These are phyloP conservation scores for Chaetodon trifascialis DNA, from an alignment of 2,113 vertebrate genomes.

Conservation along the genomic window DNA sequence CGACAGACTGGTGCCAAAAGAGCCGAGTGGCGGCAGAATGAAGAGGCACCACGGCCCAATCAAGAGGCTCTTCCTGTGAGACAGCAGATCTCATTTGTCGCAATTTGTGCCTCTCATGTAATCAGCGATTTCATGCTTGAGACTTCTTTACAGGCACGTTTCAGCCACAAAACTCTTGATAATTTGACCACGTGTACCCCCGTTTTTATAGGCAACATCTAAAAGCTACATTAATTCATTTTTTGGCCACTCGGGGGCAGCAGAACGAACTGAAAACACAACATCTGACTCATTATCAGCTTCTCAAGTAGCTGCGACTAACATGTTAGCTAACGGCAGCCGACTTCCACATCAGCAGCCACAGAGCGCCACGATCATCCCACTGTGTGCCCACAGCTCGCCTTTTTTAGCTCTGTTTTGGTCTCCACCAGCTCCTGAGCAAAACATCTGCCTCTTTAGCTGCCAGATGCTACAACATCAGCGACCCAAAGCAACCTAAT, in stretches of 20 bases:
- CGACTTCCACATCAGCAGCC: background rate
- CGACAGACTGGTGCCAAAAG: slow-evolving; percentile 19
- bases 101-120: background rate
- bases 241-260: background rate
- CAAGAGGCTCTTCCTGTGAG: slow-evolving; percentile 43
- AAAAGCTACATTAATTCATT: background rate
- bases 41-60: slow-evolving; percentile 50
- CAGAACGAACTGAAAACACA: background rate
- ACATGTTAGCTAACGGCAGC: background rate
- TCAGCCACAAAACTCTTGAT: background rate
- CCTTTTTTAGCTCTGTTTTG: too few relatives aligned
- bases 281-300: background rate
- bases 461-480: too few relatives aligned
- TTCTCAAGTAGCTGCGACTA: background rate
- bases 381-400: too few relatives aligned
- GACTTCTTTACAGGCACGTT: too few relatives aligned
- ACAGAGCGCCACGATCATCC: background rate
- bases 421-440: too few relatives aligned
- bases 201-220: background rate
- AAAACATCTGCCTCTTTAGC: too few relatives aligned
- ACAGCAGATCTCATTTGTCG: too few relatives aligned
- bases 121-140: background rate
- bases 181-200: background rate
- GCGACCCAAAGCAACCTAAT: background rate
- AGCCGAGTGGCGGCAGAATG: background rate